Evolutionary conservation across 1,140 invertebrate species (phyloP).

Genomic region (Nomia melanderi): DNA sequence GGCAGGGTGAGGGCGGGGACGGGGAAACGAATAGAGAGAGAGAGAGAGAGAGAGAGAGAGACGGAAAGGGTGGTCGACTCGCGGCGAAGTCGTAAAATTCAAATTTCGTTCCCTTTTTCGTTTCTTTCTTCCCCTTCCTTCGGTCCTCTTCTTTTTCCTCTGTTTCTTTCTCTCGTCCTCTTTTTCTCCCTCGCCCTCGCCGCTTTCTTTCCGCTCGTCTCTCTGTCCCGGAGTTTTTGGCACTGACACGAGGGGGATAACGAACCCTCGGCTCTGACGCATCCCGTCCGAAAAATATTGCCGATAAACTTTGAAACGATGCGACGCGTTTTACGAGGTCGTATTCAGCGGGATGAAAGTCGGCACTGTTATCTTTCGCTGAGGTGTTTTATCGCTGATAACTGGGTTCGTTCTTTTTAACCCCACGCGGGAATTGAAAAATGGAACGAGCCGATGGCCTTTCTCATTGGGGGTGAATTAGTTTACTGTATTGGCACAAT

Average conservation of each 20-base stretch:
- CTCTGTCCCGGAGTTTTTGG: slow-evolving; percentile 1
- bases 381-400: neutral
- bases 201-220: neutral
- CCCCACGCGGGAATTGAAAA: neutral
- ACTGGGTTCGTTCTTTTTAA: neutral
- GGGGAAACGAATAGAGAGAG: neutral
- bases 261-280: slow-evolving; percentile 29
- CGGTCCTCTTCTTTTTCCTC: neutral
- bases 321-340: slow-evolving; percentile 27
- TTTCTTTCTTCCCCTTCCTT: neutral
- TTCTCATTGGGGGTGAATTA: neutral
- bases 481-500: too few relatives aligned
- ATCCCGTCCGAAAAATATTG: slow-evolving; percentile 29
- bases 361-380: neutral
- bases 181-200: too few relatives aligned
- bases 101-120: slow-evolving; percentile 39
- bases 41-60: neutral
- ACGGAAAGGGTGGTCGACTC: neutral
- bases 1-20: neutral
- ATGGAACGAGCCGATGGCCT: neutral
- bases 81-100: slow-evolving; percentile 43
- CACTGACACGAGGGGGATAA: neutral
- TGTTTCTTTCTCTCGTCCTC: neutral
- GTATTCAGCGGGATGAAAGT: neutral
- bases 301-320: slow-evolving; percentile 36